Conservation (phyloP, 2,113 vertebrate genomes). For the Xyliphius kryptos region DNA sequence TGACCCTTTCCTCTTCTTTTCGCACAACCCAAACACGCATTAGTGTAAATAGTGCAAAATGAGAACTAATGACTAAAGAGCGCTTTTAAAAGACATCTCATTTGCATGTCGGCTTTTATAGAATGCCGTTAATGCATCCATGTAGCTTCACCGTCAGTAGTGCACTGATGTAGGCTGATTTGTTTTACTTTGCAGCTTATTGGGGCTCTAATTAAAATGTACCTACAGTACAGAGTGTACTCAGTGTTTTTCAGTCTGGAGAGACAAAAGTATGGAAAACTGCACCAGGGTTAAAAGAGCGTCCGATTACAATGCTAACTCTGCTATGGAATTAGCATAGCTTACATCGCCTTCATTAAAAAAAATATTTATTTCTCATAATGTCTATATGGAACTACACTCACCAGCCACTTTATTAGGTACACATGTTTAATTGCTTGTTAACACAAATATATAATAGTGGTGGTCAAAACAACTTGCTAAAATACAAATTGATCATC, state of each 20-base stretch:
- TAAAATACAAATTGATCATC: too few species aligned
- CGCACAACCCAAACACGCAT: neutral
- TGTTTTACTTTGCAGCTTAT: neutral
- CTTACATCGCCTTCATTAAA: too few species aligned
- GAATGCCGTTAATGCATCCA: neutral
- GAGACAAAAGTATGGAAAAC: too few species aligned
- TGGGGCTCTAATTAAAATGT: neutral
- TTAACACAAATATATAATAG: too few species aligned
- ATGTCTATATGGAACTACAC: too few species aligned
- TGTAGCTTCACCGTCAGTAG: neutral
- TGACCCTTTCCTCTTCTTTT: neutral
- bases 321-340: too few species aligned
- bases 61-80: slow-evolving; percentile 11
- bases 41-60: slow-evolving; percentile 9
- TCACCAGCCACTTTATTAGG: too few species aligned
- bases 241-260: neutral
- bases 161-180: neutral
- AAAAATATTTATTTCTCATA: too few species aligned
- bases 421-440: too few species aligned
- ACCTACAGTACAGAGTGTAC: neutral
- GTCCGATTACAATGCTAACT: too few species aligned
- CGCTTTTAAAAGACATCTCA: neutral
- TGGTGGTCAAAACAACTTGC: too few species aligned
- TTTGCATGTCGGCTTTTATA: neutral
- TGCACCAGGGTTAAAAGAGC: too few species aligned